A percentile compares a stretch with the other conserved stretches of the same genome.
Evolutionary conservation across 1,140 invertebrate genomes (phyloP).

Genomic region (Hycleus cichorii): DNA sequence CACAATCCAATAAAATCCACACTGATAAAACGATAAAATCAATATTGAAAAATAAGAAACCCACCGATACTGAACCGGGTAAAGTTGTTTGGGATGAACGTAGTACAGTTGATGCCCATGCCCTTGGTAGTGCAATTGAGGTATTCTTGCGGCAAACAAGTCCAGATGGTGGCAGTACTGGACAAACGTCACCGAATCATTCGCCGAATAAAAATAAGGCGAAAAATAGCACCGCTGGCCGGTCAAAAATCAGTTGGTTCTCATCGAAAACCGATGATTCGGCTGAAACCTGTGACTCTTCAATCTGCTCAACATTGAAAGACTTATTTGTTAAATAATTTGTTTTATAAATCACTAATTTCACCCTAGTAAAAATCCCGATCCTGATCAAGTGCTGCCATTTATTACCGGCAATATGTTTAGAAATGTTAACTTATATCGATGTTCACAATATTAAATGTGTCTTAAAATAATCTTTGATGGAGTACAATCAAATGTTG

Average conservation of each 20-base stretch:
- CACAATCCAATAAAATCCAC: constrained; percentile 10
- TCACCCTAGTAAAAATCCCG: neutral
- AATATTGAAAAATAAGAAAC: constrained; percentile 37
- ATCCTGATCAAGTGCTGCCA: constrained; percentile 5
- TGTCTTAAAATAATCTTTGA: constrained; percentile 25
- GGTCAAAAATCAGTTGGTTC: constrained; percentile 44
- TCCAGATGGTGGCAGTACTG: constrained; percentile 28
- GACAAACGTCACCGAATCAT: constrained; percentile 35
- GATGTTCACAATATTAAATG: constrained; percentile 28
- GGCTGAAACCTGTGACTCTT: constrained; percentile 62
- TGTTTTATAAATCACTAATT: neutral
- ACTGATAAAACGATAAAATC: constrained; percentile 38
- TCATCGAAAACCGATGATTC: constrained; percentile 49
- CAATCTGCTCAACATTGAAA: constrained; percentile 70
- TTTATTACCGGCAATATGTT: constrained; percentile 12
- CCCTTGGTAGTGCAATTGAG: constrained; percentile 72
- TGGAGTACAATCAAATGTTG: constrained; percentile 27
- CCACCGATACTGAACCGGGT: constrained; percentile 34
- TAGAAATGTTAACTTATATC: constrained; percentile 16
- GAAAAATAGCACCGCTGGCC: constrained; percentile 29
- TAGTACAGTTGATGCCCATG: constrained; percentile 67
- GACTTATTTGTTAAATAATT: constrained; percentile 71
- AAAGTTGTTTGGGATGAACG: constrained; percentile 64
- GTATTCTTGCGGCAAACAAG: constrained; percentile 58
- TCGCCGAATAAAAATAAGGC: constrained; percentile 38